Conservation (phyloP, 2,797 vertebrate species). For the Petrocephalus sullivani region DNA sequence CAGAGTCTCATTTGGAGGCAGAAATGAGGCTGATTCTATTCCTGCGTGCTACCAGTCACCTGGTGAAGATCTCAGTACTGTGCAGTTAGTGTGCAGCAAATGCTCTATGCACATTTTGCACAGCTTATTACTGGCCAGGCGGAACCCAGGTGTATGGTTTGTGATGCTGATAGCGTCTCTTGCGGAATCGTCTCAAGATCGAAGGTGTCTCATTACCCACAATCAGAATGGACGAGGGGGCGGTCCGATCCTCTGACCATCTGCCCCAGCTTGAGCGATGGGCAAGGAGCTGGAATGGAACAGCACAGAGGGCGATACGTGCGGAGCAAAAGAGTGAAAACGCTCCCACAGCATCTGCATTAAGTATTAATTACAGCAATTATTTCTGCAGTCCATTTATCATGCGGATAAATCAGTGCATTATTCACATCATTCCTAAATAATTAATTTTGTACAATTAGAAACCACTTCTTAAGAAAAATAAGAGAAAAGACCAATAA, state of each 20-base stretch:
- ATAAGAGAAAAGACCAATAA: slow-evolving; percentile 46
- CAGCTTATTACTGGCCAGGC: not conserved
- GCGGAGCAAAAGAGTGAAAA: slow-evolving; percentile 22
- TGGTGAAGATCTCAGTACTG: not conserved
- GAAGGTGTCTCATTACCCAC: not conserved
- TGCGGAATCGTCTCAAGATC: not conserved
- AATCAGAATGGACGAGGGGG: not conserved
- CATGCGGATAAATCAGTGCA: slow-evolving; percentile 43
- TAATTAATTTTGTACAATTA: slow-evolving; percentile 42
- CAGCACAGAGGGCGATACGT: not conserved
- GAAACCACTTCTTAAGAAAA: slow-evolving; percentile 41
- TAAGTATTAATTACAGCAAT: slow-evolving; percentile 45
- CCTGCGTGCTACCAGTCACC: not conserved
- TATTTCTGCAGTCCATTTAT: slow-evolving; percentile 40
- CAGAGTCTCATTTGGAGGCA: not conserved
- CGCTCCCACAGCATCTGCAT: slow-evolving; percentile 36
- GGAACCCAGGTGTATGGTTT: not conserved
- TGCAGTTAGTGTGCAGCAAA: not conserved
- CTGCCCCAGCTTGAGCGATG: not conserved
- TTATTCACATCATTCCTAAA: slow-evolving; percentile 46
- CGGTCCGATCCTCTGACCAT: not conserved
- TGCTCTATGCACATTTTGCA: not conserved
- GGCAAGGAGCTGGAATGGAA: not conserved
- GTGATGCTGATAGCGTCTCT: not conserved
- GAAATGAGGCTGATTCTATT: not conserved